These are phyloP conservation scores for Chouioia cunea DNA, from an alignment of 2,888 invertebrate genomes.

Conservation along the genomic window DNA sequence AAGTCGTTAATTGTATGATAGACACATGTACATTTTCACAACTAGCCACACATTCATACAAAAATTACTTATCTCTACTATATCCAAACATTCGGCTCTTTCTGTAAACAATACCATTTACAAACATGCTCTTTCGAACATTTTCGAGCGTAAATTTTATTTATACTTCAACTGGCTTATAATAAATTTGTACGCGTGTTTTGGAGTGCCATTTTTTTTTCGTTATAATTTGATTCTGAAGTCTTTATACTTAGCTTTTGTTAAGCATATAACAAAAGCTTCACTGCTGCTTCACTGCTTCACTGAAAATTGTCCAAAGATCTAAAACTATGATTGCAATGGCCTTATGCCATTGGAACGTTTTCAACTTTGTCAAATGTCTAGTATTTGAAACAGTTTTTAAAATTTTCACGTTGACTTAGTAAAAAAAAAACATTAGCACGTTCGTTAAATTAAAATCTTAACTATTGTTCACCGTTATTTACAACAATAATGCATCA, in stretches of 20 bases:
- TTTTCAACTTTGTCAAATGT: slow-evolving; percentile 9
- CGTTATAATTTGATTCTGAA: slow-evolving; percentile 41
- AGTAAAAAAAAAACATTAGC: slow-evolving; percentile 28
- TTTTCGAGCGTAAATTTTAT: slow-evolving; percentile 32
- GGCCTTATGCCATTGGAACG: not conserved
- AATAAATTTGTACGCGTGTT: slow-evolving; percentile 44
- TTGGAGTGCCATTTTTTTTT: slow-evolving; percentile 43
- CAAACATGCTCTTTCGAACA: slow-evolving; percentile 38
- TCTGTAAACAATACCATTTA: slow-evolving; percentile 42
- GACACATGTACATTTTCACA: slow-evolving; percentile 44
- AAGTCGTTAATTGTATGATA: slow-evolving; percentile 32
- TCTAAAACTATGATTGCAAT: slow-evolving; percentile 26
- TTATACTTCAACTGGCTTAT: slow-evolving; percentile 34
- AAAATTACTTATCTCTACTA: slow-evolving; percentile 39
- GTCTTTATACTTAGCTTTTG: slow-evolving; percentile 35
- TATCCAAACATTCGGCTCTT: slow-evolving; percentile 41
- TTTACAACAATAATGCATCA: slow-evolving; percentile 37
- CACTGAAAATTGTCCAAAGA: slow-evolving; percentile 14
- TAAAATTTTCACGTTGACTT: slow-evolving; percentile 29
- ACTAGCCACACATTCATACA: slow-evolving; percentile 40
- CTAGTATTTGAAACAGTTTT: slow-evolving; percentile 12
- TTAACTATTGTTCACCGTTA: slow-evolving; percentile 24
- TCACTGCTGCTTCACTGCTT: too few relatives aligned
- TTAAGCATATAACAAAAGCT: slow-evolving; percentile 32
- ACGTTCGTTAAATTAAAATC: slow-evolving; percentile 21